Evolutionary conservation across 2,888 invertebrate genomes (phyloP), one percentile per base, ranked within the genome.

Genomic region (Oxytorus armatus): DNA sequence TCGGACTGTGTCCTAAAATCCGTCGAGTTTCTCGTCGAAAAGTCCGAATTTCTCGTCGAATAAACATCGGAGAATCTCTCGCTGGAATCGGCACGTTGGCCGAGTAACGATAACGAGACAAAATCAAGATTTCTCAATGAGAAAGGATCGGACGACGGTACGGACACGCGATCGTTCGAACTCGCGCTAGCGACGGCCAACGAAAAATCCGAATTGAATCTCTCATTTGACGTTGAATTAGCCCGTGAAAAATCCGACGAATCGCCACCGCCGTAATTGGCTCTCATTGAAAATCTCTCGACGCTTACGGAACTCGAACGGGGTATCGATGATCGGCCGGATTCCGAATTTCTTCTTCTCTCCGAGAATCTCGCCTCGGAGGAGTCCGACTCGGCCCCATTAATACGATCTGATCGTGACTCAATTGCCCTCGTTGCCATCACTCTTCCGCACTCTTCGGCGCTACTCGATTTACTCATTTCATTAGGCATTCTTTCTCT

Each of bases 1-100:
- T 93, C 94, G 29, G 90, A 90, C 78, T 92, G 92, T 2, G 92
- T 92, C 21, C 91, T 86, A 66, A 92, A 92, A 73, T 92, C 92
- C 7, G 89, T 90, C 1, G 92, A 92, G 69, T 92, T 91, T 65
- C 92, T 86, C 44, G 92, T 90, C 29, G 90, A 89, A 63, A 91
- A 90, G 68, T 92, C 89, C 10, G 91, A 89, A 77, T 91, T 89
- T 23, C 90, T 84, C 36, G 91, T 91, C 14, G 91, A 89, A 82
- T 91, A 90, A 84, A 90, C 86, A 73, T 91, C 90, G 47, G 90
- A 90, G 80, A 89, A 90, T 14, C 87, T 87, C 83, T 91, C 90
- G 82, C 91, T 86, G 11, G 91, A 83, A 74, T 91, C 89, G 57
- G 89, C 88, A 5, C 89, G 88, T 70, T 86, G 86, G 16, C 86